These are phyloP conservation scores for Eurytoma adleriae DNA, from an alignment of 2,888 invertebrate species.

Conservation along the genomic window DNA sequence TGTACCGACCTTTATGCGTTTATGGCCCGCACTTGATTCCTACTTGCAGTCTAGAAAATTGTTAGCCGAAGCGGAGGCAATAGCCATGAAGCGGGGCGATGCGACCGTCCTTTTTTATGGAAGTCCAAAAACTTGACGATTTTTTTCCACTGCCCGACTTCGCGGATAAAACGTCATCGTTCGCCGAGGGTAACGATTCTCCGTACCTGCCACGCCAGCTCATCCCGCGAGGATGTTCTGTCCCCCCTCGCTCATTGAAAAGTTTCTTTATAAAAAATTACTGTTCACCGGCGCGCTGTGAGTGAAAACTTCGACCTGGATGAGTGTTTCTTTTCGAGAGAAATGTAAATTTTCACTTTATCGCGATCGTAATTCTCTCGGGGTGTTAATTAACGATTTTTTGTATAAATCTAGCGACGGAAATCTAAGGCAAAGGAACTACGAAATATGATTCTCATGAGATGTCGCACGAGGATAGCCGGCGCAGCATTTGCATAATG, in stretches of 20 bases:
- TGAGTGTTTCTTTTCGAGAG: background rate
- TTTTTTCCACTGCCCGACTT: constrained; percentile 4
- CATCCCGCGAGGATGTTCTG: too few species aligned
- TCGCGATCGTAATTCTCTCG: constrained; percentile 8
- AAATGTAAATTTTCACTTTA: background rate
- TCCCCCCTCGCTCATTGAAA: background rate
- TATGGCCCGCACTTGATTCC: constrained; percentile 66
- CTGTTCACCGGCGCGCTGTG: background rate
- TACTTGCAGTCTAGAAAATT: constrained; percentile 59
- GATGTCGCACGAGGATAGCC: constrained; percentile 35
- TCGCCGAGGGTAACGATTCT: constrained; percentile 13
- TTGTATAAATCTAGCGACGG: background rate
- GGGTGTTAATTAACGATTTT: constrained; percentile 29
- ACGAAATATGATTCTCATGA: constrained; percentile 36
- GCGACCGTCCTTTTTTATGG: constrained; percentile 43
- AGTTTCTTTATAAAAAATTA: background rate
- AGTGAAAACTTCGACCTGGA: background rate
- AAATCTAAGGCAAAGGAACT: constrained; percentile 17
- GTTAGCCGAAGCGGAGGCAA: constrained; percentile 52
- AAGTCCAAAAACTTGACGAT: constrained; percentile 37
- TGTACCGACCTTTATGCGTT: constrained; percentile 66
- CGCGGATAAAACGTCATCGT: constrained; percentile 31
- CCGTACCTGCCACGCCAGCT: constrained; percentile 13
- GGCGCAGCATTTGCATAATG: constrained; percentile 60
- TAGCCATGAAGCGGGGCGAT: constrained; percentile 22